Base-by-base conservation (phyloP, 2,113 vertebrate genomes). In the Oxyura jamaicensis region DNA sequence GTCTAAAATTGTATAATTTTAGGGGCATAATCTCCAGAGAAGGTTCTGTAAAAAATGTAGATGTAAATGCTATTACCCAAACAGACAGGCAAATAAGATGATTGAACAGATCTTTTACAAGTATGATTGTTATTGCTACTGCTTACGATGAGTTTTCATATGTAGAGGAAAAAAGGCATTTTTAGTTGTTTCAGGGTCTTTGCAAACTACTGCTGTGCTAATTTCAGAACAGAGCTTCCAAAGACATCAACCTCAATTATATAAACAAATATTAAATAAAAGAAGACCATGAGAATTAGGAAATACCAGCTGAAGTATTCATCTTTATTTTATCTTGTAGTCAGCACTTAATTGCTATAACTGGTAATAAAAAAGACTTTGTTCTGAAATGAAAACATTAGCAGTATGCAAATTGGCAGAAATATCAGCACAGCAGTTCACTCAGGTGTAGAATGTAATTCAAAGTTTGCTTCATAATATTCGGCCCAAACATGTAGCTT, bases 311-410 rank as follows among this genome's bases (percentile, higher is more conserved):
- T 18, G 71, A 55, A 66, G 18, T 79, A 36, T 91, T 91, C 50
- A 19, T 46, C 18, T 48, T 48, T 48, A 10, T 46, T 90, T 56
- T 78, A 75, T 91, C 93, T 77, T 93, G 22, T 33, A 71, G 69
- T 89, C 67, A 91, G 71, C 8, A 76, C 29, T 29, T 86, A 69
- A 92, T 86, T 92, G 46, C 90, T 89, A 78, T 75, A 96, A 95
- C 56, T 86, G 73, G 95, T 93, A 95, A 89, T 90, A 94, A 92
- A 92, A 3, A 8, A 95, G 39, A 7, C 11, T 79, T 66, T 86
- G 11, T 86, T 92, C 58, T 90, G 56, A 97, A 97, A 91, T 14
- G 6, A 94, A 95, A 94, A 84, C 20, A 79, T 86, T 96, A 96
- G 68, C 67, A 88, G 35, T 84, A 91, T 92, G 72, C 28, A 97